Conservation (phyloP, 2,113 vertebrate genomes). For the Amphilophus citrinellus region DNA sequence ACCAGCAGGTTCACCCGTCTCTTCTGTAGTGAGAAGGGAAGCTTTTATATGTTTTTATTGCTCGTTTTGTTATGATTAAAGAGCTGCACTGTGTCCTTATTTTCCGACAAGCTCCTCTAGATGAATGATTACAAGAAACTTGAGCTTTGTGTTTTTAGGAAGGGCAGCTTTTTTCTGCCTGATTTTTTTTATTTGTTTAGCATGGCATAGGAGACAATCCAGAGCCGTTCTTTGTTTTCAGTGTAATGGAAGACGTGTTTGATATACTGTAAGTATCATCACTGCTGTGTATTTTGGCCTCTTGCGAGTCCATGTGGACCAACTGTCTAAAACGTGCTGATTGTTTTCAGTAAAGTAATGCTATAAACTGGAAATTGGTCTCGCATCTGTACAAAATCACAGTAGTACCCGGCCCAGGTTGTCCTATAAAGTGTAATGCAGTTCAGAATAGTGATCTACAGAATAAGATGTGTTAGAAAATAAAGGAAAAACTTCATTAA, state of each 20-base stretch:
- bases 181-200: background rate
- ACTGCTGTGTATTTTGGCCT: background rate
- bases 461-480: background rate
- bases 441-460: background rate
- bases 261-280: background rate
- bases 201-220: background rate
- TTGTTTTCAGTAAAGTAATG: background rate
- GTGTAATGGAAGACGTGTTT: slow-evolving; percentile 1
- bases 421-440: background rate
- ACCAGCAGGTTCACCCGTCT: background rate
- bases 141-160: slow-evolving; percentile 2
- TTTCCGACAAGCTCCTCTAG: background rate
- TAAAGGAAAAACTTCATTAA: too few relatives aligned
- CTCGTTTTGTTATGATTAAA: background rate
- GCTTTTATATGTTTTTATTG: background rate
- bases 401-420: rapidly evolving
- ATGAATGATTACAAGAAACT: slow-evolving; percentile 3
- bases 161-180: background rate
- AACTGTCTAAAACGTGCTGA: background rate
- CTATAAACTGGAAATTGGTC: background rate
- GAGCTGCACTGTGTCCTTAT: background rate
- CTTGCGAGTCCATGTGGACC: background rate
- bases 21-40: background rate
- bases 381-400: background rate
- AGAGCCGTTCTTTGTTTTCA: slow-evolving; percentile 1